Conservation (phyloP, 2,113 vertebrate genomes). For the Laticauda colubrina region DNA sequence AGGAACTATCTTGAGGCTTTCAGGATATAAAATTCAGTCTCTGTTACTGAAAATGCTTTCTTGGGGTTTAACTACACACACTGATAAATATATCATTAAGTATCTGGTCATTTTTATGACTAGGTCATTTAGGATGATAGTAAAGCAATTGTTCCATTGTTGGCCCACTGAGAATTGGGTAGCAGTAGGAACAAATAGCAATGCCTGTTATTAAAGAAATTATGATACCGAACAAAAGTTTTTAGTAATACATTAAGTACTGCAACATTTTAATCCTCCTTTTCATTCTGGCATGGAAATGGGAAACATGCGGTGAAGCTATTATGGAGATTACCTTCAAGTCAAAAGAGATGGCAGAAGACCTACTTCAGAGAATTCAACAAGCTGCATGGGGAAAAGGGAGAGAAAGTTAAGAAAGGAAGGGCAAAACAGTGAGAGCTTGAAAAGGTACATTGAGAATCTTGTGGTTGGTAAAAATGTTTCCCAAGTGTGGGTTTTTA, state of each 20-base stretch:
- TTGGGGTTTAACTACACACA: neutral
- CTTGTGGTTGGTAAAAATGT: neutral
- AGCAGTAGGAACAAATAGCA: neutral
- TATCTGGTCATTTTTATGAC: neutral
- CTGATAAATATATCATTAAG: neutral
- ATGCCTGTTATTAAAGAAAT: neutral
- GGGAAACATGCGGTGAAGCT: neutral
- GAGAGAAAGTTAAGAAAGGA: neutral
- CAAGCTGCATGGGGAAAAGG: neutral
- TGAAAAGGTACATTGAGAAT: neutral
- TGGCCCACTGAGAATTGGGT: neutral
- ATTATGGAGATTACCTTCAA: neutral
- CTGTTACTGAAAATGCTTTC: neutral
- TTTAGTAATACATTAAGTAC: neutral
- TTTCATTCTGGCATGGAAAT: neutral
- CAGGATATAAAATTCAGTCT: neutral
- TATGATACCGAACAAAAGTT: neutral
- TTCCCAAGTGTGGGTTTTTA: constrained; percentile 51
- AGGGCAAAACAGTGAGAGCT: neutral
- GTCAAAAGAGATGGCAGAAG: rapidly evolving
- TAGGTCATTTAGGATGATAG: neutral
- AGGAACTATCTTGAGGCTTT: neutral
- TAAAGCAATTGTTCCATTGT: neutral
- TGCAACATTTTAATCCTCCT: neutral
- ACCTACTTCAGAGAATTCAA: neutral